Percentiles rank a stretch among this genome's conserved stretches.
Evolutionary conservation across 2,888 invertebrate species (phyloP).

Genomic region (Biston stratarius): DNA sequence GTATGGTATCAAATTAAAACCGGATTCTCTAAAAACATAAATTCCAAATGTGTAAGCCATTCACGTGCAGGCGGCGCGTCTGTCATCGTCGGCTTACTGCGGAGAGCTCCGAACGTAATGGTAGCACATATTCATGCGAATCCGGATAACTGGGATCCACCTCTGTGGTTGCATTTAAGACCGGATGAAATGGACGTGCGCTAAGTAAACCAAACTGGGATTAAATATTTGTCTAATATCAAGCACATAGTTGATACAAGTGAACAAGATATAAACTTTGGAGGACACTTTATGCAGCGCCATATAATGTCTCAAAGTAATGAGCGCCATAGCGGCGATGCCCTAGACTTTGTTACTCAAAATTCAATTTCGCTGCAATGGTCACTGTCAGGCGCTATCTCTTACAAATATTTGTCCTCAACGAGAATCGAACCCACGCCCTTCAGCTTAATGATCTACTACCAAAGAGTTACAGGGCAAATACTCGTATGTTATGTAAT

Average conservation of each 20-base stretch:
- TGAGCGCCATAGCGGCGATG: no score
- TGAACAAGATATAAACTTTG: no score
- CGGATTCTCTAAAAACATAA: conserved; percentile 14
- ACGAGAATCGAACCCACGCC: no score
- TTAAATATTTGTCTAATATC: not conserved
- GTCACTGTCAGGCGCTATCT: no score
- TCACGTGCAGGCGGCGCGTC: conserved; percentile 35
- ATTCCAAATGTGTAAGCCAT: conserved; percentile 28
- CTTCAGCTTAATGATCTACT: no score
- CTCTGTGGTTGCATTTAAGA: conserved; percentile 1
- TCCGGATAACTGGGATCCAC: conserved; percentile 44
- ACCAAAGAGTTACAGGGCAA: no score
- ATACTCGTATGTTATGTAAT: no score
- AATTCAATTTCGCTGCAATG: no score
- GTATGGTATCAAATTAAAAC: not conserved
- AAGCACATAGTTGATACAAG: not conserved
- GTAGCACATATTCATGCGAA: conserved; percentile 38
- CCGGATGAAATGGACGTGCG: conserved; percentile 8
- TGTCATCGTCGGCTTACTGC: conserved; percentile 48
- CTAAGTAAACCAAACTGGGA: not conserved
- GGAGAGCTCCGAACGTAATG: conserved; percentile 46
- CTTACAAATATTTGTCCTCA: no score
- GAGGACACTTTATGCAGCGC: no score
- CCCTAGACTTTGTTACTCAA: no score
- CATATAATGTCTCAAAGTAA: no score